Evolutionary conservation across 92 coral and sea anemone species (phyloP).

Genomic region (Zoanthus sociatus): DNA sequence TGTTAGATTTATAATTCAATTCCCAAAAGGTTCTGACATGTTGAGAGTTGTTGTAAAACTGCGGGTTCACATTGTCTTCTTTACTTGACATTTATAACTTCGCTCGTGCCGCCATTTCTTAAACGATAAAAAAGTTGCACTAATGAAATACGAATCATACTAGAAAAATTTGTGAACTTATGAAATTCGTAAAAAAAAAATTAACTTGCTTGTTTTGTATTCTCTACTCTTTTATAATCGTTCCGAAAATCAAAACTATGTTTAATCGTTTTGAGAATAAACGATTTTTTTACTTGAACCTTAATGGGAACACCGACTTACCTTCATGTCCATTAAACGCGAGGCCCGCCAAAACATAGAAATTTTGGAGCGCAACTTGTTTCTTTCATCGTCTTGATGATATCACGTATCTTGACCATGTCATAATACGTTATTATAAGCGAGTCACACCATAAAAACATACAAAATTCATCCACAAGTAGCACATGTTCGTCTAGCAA

Average conservation of each 20-base stretch:
- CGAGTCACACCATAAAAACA: slow-evolving; percentile 54
- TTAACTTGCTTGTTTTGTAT: slow-evolving; percentile 3
- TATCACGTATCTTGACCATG: slow-evolving; percentile 54
- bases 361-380: slow-evolving; percentile 49
- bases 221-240: slow-evolving; percentile 14
- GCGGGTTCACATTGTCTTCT: slow-evolving; percentile 50
- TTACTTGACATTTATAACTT: slow-evolving; percentile 35
- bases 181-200: not conserved
- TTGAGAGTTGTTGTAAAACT: slow-evolving; percentile 59
- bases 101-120: slow-evolving; percentile 36
- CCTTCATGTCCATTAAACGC: slow-evolving; percentile 53
- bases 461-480: slow-evolving; percentile 67
- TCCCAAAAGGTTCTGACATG: slow-evolving; percentile 51
- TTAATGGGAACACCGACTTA: slow-evolving; percentile 53
- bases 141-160: not conserved
- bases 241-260: not conserved
- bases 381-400: slow-evolving; percentile 41
- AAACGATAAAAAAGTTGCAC: not conserved
- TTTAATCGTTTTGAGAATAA: slow-evolving; percentile 21
- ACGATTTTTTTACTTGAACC: slow-evolving; percentile 35
- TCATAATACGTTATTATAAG: slow-evolving; percentile 33
- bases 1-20: slow-evolving; percentile 61
- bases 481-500: slow-evolving; percentile 77
- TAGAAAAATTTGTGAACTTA: slow-evolving; percentile 2
- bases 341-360: slow-evolving; percentile 50